phyloP scores from a whole-genome alignment of 2,797 vertebrate genomes.

The Acrossocheilus fasciatus region DNA sequence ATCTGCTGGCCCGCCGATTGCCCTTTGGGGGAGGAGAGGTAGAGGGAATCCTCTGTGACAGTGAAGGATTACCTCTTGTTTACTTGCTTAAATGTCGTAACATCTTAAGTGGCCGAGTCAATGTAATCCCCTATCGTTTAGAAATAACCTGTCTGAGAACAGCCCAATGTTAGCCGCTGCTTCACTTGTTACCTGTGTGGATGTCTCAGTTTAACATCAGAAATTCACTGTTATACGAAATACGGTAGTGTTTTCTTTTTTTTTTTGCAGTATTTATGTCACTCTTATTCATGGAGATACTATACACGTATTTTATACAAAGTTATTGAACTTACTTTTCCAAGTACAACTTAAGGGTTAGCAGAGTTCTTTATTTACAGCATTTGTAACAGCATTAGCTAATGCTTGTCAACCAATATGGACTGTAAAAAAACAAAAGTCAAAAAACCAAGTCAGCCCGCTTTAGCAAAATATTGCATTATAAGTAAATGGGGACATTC shows the following conservation, averaged over 20 bases:
- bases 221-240: neutral
- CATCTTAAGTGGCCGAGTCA: constrained; percentile 67
- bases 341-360: neutral
- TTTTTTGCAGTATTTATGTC: neutral
- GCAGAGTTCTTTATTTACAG: constrained; percentile 23
- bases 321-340: neutral
- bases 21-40: constrained; percentile 38
- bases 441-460: neutral
- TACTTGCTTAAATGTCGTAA: constrained; percentile 65
- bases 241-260: too few species aligned
- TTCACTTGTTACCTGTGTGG: neutral
- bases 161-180: neutral
- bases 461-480: neutral
- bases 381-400: neutral
- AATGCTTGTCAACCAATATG: neutral
- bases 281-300: neutral
- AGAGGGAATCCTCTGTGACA: constrained; percentile 56
- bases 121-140: constrained; percentile 68
- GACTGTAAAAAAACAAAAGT: neutral
- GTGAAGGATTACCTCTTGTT: constrained; percentile 68
- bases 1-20: constrained; percentile 8
- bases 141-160: constrained; percentile 68
- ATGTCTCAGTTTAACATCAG: neutral
- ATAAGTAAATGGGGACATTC: neutral
- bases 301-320: neutral